Evolutionary conservation across 53 echinoderm and acorn worm genomes (phyloP).

Genomic region (Antedon mediterranea): DNA sequence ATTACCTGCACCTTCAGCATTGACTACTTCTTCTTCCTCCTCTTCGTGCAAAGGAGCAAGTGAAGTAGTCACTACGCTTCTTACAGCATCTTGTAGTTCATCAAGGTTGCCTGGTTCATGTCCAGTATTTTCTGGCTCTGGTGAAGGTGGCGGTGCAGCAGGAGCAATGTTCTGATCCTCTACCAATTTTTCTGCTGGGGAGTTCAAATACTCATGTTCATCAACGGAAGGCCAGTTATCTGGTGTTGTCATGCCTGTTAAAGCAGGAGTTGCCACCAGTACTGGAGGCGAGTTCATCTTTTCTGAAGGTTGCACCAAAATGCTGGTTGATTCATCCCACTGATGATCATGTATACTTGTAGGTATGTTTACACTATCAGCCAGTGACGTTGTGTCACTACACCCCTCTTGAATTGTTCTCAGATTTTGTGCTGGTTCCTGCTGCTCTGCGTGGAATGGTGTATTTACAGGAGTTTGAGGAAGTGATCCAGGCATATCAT

Average conservation of each 20-base stretch:
- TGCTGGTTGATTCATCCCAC: constrained; percentile 27
- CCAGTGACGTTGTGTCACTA: constrained; percentile 1
- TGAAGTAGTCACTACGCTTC: constrained; percentile 32
- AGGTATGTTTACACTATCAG: not conserved
- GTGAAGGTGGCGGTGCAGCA: constrained; percentile 85
- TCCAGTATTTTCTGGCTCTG: constrained; percentile 48
- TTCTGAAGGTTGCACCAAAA: constrained; percentile 30
- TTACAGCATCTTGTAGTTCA: constrained; percentile 29
- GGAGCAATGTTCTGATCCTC: constrained; percentile 57
- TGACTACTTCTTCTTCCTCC: constrained; percentile 52
- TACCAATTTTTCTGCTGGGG: constrained; percentile 38
- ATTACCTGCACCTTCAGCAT: not conserved
- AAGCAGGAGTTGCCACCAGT: constrained; percentile 31
- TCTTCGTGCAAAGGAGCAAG: constrained; percentile 62
- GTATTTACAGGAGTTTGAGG: not conserved
- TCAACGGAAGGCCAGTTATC: constrained; percentile 84
- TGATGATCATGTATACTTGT: not conserved
- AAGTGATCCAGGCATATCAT: not conserved
- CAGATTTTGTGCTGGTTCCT: not conserved
- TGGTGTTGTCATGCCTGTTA: constrained; percentile 41
- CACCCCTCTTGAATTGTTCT: constrained; percentile 20
- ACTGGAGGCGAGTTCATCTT: constrained; percentile 30
- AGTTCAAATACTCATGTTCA: constrained; percentile 62
- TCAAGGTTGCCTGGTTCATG: constrained; percentile 22
- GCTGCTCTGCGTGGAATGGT: not conserved